Conservation (phyloP, 2,888 invertebrate genomes). For the Drosophila trichaetosa region DNA sequence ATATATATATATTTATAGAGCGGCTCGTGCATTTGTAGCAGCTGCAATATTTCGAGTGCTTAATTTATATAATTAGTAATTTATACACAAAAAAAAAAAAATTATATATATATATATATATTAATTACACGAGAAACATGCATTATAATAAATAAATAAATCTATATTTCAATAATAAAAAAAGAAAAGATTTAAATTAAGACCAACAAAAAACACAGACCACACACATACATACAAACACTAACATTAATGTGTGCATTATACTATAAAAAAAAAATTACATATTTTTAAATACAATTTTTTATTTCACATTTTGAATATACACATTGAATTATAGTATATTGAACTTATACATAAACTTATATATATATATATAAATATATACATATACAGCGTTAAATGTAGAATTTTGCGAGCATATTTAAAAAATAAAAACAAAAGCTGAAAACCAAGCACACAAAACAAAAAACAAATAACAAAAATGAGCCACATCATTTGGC, state of each 20-base stretch:
- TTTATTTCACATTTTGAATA: slow-evolving; percentile 77
- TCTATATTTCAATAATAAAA: slow-evolving; percentile 34
- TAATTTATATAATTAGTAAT: slow-evolving; percentile 77
- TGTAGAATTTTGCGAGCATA: slow-evolving; percentile 79
- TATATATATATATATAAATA: slow-evolving; percentile 25
- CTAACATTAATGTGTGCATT: slow-evolving; percentile 51
- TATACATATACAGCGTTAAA: slow-evolving; percentile 62
- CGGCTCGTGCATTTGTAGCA: slow-evolving; percentile 65
- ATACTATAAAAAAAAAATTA: slow-evolving; percentile 58
- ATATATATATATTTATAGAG: slow-evolving; percentile 16
- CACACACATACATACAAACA: slow-evolving; percentile 43
- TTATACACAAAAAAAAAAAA: slow-evolving; percentile 55
- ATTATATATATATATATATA: slow-evolving; percentile 24
- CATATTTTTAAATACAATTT: slow-evolving; percentile 76
- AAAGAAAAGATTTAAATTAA: slow-evolving; percentile 58
- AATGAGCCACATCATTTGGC: slow-evolving; percentile 64
- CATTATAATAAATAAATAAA: slow-evolving; percentile 61
- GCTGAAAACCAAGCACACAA: slow-evolving; percentile 65
- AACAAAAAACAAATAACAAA: slow-evolving; percentile 35
- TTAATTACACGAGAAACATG: slow-evolving; percentile 44
- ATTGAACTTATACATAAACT: slow-evolving; percentile 58
- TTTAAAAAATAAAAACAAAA: slow-evolving; percentile 54
- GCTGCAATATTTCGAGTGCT: slow-evolving; percentile 77
- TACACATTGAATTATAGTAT: slow-evolving; percentile 69
- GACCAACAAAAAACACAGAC: slow-evolving; percentile 35